Percentiles rank a stretch among this genome's conserved stretches.
Evolutionary conservation across 2,113 vertebrate genomes (phyloP).

Genomic region (Brienomyrus longianalis): DNA sequence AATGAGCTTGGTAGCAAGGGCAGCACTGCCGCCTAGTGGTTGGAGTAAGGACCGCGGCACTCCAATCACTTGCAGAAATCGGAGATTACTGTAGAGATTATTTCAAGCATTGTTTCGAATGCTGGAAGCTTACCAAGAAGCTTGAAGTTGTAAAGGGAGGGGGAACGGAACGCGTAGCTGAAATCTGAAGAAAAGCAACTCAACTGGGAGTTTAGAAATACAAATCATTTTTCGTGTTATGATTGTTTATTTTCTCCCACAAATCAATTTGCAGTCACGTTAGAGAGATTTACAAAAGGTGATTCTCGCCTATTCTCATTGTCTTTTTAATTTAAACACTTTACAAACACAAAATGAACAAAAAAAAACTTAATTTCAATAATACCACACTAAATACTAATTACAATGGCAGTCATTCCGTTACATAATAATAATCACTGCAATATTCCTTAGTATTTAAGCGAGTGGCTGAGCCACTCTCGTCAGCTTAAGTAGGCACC

Average conservation of each 20-base stretch:
- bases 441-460: background rate
- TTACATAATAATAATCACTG: background rate
- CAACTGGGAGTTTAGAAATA: background rate
- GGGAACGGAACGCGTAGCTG: background rate
- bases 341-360: background rate
- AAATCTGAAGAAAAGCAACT: background rate
- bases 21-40: constrained; percentile 14
- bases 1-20: background rate
- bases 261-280: background rate
- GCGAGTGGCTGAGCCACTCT: background rate
- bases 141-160: background rate
- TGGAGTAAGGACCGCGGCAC: background rate
- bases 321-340: background rate
- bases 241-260: background rate
- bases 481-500: background rate
- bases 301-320: background rate
- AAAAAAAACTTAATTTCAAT: background rate
- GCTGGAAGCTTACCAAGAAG: background rate
- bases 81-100: background rate
- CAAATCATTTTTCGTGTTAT: background rate
- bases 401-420: background rate
- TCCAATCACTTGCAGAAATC: background rate
- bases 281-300: background rate
- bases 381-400: background rate
- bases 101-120: background rate